Percentiles rank a stretch among this genome's conserved stretches.
Evolutionary conservation across 1,140 invertebrate genomes (phyloP).

Genomic region (Drosophila lacertosa): DNA sequence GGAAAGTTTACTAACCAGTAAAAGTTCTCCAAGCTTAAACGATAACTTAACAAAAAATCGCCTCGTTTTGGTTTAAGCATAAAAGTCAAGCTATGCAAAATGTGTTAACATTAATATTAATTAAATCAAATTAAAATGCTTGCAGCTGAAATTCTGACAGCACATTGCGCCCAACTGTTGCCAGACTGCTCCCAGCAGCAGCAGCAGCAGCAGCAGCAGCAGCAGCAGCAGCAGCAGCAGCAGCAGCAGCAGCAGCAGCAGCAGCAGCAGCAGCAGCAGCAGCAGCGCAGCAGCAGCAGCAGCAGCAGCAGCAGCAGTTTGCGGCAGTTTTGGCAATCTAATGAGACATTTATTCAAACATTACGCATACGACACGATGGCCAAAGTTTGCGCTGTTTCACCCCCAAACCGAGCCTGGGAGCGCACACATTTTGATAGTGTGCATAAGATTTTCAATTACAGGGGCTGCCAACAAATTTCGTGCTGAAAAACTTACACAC

Average conservation of each 20-base stretch:
- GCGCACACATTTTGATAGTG: constrained; percentile 5
- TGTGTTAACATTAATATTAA: constrained; percentile 21
- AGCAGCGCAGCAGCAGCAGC: too few relatives aligned
- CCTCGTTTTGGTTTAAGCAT: neutral
- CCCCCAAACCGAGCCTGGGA: neutral
- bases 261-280: too few relatives aligned
- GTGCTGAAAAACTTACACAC: constrained; percentile 4
- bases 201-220: too few relatives aligned
- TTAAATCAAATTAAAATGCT: constrained; percentile 6
- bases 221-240: too few relatives aligned
- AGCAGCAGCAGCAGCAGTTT: constrained; percentile 1
- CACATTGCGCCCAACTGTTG: constrained; percentile 17
- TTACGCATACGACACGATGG: constrained; percentile 31
- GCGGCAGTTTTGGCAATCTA: neutral
- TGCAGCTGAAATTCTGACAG: constrained; percentile 2
- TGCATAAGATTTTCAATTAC: constrained; percentile 35
- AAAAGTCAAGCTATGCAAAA: constrained; percentile 4
- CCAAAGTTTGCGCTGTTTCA: constrained; percentile 11
- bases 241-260: too few relatives aligned
- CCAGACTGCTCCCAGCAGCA: neutral
- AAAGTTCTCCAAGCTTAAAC: too few relatives aligned
- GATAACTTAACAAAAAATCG: neutral
- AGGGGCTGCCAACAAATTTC: neutral
- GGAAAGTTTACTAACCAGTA: too few relatives aligned
- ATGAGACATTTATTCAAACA: constrained; percentile 29